Percentiles rank a stretch among this genome's conserved stretches.
Evolutionary conservation across 1,140 invertebrate species (phyloP).

Genomic region (Drosophila repletoides): DNA sequence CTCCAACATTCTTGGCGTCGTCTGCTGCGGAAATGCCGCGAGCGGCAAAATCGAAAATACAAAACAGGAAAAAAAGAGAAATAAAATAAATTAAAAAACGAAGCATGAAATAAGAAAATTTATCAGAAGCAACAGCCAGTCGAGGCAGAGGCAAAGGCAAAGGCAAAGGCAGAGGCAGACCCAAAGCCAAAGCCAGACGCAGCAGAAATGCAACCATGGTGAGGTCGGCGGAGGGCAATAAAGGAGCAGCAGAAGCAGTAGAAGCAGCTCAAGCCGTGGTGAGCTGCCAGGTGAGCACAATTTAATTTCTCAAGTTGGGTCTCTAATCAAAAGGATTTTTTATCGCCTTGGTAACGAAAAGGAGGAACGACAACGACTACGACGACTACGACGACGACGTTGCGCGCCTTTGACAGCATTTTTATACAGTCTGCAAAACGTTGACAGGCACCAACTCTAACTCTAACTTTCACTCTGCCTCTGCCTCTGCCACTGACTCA

Average conservation of each 20-base stretch:
- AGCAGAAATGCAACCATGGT: constrained; percentile 56
- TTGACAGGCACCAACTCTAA: constrained; percentile 18
- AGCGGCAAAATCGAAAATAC: constrained; percentile 54
- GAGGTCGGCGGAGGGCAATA: not conserved
- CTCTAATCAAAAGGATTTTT: constrained; percentile 80
- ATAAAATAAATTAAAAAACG: constrained; percentile 72
- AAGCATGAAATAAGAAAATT: constrained; percentile 79
- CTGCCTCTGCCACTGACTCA: constrained; percentile 22
- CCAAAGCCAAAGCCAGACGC: constrained; percentile 46
- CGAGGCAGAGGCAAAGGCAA: constrained; percentile 7
- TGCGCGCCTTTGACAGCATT: constrained; percentile 38
- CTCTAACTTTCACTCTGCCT: constrained; percentile 19
- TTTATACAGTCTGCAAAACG: constrained; percentile 42
- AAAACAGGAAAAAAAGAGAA: constrained; percentile 13
- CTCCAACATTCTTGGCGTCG: constrained; percentile 35
- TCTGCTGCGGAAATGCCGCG: constrained; percentile 69
- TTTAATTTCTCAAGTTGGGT: constrained; percentile 75
- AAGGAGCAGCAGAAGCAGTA: not conserved
- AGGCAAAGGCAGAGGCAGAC: constrained; percentile 50
- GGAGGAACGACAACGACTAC: not conserved
- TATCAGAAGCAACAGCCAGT: constrained; percentile 50
- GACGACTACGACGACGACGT: not conserved
- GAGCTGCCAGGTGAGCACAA: constrained; percentile 75
- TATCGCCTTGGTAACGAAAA: constrained; percentile 59
- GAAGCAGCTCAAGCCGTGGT: constrained; percentile 10